These are phyloP conservation scores for Aphelenchoides fujianensis DNA, from an alignment of 1,140 invertebrate species.

Conservation along the genomic window DNA sequence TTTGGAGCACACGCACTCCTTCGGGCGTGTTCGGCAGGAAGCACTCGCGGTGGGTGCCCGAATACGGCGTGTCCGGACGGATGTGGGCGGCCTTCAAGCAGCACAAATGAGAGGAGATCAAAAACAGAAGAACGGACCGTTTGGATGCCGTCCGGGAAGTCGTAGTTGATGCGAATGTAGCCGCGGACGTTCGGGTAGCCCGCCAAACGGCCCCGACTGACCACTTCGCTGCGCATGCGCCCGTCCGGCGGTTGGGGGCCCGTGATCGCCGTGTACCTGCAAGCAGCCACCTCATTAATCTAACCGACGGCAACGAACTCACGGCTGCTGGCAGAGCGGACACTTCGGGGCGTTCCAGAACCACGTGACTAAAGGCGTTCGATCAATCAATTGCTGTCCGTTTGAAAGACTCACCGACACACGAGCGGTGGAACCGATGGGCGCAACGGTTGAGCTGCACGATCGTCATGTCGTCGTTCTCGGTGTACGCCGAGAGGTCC, in stretches of 20 bases:
- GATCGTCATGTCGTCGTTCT: background rate
- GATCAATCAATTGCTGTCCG: too few species aligned
- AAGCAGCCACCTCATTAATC: too few species aligned
- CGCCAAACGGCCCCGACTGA: background rate
- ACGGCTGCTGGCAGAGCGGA: conserved; percentile 8
- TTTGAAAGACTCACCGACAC: too few species aligned
- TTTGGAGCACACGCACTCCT: conserved; percentile 68
- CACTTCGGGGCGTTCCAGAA: conserved; percentile 14
- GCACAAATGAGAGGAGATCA: background rate
- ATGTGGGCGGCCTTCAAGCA: conserved; percentile 24
- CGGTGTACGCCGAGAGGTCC: background rate
- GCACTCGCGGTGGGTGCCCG: conserved; percentile 47
- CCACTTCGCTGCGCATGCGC: background rate
- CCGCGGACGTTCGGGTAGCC: conserved; percentile 11
- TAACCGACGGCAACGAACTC: too few species aligned
- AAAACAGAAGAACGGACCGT: conserved; percentile 15
- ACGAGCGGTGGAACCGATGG: conserved; percentile 14
- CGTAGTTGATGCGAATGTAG: conserved; percentile 22
- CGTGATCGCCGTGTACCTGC: background rate
- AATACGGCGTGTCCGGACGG: conserved; percentile 51
- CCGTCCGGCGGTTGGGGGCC: conserved; percentile 18
- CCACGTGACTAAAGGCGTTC: too few species aligned
- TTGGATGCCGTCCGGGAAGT: conserved; percentile 26
- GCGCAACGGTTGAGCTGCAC: conserved; percentile 9
- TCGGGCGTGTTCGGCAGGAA: conserved; percentile 55